Conservation (phyloP, 2,797 vertebrate genomes). For the Enteromius viviparus region DNA sequence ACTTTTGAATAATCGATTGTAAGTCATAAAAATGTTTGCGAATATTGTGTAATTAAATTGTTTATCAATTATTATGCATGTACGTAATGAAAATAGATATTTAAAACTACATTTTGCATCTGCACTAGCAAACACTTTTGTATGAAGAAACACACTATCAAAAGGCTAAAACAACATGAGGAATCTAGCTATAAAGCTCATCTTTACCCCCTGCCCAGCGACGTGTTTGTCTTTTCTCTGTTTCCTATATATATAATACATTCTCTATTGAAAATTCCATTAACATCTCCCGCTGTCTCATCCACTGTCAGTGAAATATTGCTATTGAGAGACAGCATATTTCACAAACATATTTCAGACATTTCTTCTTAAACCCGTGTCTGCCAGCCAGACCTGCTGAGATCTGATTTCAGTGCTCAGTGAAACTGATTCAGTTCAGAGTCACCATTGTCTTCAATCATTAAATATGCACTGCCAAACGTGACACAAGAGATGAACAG, state of each 20-base stretch:
- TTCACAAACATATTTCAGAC: constrained; percentile 20
- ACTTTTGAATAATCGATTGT: no score
- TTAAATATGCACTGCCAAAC: constrained; percentile 20
- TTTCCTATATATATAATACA: constrained; percentile 22
- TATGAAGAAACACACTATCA: not conserved
- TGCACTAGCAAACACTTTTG: not conserved
- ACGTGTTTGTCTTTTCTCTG: constrained; percentile 12
- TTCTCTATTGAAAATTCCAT: constrained; percentile 41
- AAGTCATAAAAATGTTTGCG: not conserved
- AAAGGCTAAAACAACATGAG: not conserved
- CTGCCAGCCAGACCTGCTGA: constrained; percentile 21
- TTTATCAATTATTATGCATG: not conserved
- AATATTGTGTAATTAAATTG: not conserved
- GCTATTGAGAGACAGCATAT: constrained; percentile 10
- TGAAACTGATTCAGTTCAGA: not conserved
- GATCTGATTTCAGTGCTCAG: constrained; percentile 12
- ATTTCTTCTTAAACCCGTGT: constrained; percentile 14
- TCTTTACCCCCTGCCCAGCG: not conserved
- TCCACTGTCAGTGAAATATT: constrained; percentile 46
- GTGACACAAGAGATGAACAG: not conserved
- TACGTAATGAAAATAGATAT: not conserved
- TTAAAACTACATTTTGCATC: not conserved
- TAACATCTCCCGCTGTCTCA: constrained; percentile 21
- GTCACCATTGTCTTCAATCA: constrained; percentile 18
- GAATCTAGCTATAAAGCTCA: not conserved